phyloP scores from a whole-genome alignment of 2,113 vertebrate genomes.

The Catharus minimus region DNA sequence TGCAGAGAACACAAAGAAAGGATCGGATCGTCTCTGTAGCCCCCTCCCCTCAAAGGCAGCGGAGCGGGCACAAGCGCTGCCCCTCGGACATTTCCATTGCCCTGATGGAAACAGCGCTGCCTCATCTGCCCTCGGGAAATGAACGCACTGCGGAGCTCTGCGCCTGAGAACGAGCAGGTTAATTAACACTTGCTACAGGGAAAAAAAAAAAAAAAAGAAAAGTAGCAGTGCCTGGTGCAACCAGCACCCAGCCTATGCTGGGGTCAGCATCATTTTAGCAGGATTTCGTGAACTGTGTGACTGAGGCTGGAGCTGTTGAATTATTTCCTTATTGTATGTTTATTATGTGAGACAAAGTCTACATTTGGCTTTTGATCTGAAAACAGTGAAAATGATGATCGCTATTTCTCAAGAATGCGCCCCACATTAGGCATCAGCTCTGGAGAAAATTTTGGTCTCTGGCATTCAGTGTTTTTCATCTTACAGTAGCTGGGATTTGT shows the following conservation, averaged over 20 bases:
- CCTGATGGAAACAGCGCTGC: rapidly evolving
- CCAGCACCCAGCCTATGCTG: no score
- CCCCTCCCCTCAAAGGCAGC: rapidly evolving
- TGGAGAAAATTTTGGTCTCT: no score
- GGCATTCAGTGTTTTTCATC: no score
- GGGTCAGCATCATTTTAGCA: rapidly evolving
- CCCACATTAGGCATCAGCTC: neutral
- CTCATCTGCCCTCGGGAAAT: rapidly evolving
- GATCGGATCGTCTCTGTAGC: neutral
- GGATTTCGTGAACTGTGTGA: no score
- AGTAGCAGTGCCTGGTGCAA: rapidly evolving
- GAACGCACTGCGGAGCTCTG: rapidly evolving
- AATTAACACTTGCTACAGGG: neutral
- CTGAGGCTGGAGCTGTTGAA: neutral
- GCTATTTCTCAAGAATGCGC: rapidly evolving
- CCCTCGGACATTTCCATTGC: neutral
- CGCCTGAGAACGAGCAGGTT: rapidly evolving
- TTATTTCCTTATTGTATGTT: neutral
- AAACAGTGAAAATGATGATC: neutral
- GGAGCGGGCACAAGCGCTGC: rapidly evolving
- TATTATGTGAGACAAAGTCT: neutral
- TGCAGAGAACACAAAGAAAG: rapidly evolving
- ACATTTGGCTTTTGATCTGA: neutral
- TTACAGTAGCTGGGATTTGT: neutral
- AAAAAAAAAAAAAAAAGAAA: neutral